Conservation (phyloP, 2,113 vertebrate genomes). For the Mola mola region DNA sequence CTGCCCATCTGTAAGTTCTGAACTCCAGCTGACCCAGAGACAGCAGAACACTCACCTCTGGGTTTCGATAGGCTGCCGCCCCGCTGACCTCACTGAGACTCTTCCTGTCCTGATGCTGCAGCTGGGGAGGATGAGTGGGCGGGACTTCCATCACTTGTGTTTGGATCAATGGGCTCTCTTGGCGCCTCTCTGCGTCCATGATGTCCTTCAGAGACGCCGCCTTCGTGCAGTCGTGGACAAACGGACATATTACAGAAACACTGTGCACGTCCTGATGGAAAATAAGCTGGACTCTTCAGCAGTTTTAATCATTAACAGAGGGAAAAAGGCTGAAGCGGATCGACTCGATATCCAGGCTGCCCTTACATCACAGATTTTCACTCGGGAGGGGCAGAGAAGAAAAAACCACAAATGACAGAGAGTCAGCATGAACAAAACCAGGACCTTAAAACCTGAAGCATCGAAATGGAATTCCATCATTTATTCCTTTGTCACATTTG, state of each 20-base stretch:
- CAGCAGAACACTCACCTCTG: too few species aligned
- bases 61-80: slow-evolving; percentile 79
- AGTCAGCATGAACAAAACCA: not conserved
- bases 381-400: not conserved
- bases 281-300: not conserved
- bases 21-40: too few species aligned
- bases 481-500: too few species aligned
- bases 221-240: slow-evolving; percentile 68
- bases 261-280: not conserved
- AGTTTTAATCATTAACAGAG: slow-evolving; percentile 5
- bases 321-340: not conserved
- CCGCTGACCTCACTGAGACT: slow-evolving; percentile 74
- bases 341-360: not conserved
- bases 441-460: not conserved
- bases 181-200: slow-evolving; percentile 59
- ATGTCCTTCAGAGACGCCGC: slow-evolving; percentile 81
- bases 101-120: slow-evolving; percentile 45
- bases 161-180: slow-evolving; percentile 53
- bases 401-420: not conserved
- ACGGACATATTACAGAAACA: slow-evolving; percentile 1
- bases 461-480: not conserved
- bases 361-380: not conserved
- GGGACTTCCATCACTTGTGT: slow-evolving; percentile 23
- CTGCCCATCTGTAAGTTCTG: too few species aligned
- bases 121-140: slow-evolving; percentile 1